A percentile compares a stretch with the other conserved stretches of the same genome.
Conservation (phyloP, 2,888 invertebrate genomes). For the Cecidostiba fungosa region DNA sequence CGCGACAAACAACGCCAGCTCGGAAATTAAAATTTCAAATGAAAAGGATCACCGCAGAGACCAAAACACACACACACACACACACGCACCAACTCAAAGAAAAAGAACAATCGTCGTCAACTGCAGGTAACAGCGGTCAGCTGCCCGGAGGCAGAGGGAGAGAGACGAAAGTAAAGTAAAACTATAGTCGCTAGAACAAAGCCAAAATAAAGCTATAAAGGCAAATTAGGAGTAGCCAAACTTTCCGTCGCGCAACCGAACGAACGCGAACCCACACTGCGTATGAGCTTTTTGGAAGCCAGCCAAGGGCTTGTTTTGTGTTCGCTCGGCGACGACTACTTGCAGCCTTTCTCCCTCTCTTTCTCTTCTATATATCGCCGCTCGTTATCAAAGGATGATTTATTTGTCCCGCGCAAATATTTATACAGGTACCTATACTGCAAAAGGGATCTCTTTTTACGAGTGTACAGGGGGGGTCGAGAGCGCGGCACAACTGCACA, state of each 20-base stretch:
- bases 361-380: constrained; percentile 15
- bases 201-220: constrained; percentile 57
- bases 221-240: constrained; percentile 57
- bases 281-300: constrained; percentile 55
- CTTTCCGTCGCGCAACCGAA: constrained; percentile 20
- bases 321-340: neutral
- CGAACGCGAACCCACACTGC: neutral
- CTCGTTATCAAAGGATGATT: constrained; percentile 70
- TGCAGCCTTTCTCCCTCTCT: constrained; percentile 18
- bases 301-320: constrained; percentile 57
- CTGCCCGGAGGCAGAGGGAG: neutral
- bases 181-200: constrained; percentile 37
- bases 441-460: constrained; percentile 49
- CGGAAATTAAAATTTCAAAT: constrained; percentile 44
- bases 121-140: neutral
- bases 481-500: too few species aligned
- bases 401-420: constrained; percentile 73
- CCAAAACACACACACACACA: neutral
- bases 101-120: neutral
- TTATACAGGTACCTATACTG: constrained; percentile 62
- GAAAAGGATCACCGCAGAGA: neutral
- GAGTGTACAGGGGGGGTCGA: constrained; percentile 19
- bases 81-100: neutral
- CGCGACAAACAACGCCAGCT: neutral
- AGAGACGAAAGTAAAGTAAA: neutral